Conservation (phyloP, 1,140 invertebrate genomes). For the Zaprionus camerounensis region DNA sequence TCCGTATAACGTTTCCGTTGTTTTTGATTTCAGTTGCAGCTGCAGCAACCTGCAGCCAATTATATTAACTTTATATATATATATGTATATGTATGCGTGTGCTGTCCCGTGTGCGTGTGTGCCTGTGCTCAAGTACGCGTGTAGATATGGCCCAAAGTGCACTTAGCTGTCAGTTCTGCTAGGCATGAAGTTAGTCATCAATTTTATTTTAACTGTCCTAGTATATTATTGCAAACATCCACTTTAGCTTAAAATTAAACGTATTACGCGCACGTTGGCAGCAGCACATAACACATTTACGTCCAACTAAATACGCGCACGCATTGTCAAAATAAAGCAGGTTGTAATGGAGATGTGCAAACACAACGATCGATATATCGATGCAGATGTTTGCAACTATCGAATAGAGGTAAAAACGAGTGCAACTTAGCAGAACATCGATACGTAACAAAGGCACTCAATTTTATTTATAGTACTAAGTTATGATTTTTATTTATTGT, state of each 20-base stretch:
- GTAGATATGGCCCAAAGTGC: slow-evolving; percentile 26
- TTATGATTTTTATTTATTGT: background rate
- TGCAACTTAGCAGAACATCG: background rate
- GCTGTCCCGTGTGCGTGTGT: background rate
- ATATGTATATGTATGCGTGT: slow-evolving; percentile 10
- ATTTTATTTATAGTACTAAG: background rate
- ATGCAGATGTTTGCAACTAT: slow-evolving; percentile 6
- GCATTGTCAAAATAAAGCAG: slow-evolving; percentile 49
- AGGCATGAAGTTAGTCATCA: slow-evolving; percentile 1
- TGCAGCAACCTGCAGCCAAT: slow-evolving; percentile 48
- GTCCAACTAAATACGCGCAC: slow-evolving; percentile 40
- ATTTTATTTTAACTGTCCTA: background rate
- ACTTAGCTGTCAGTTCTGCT: slow-evolving; percentile 17
- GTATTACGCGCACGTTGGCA: slow-evolving; percentile 21
- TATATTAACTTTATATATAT: slow-evolving; percentile 21
- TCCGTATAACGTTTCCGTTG: slow-evolving; percentile 5
- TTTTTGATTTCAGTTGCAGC: slow-evolving; percentile 29
- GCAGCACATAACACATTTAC: slow-evolving; percentile 15
- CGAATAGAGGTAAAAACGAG: background rate
- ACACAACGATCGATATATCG: slow-evolving; percentile 22
- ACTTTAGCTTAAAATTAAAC: slow-evolving; percentile 15
- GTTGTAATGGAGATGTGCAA: slow-evolving; percentile 34
- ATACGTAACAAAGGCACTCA: background rate
- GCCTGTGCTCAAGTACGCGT: background rate
- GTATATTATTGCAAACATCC: slow-evolving; percentile 1